Conservation (phyloP, 2,113 vertebrate genomes). For the Aldabrachelys gigantea region DNA sequence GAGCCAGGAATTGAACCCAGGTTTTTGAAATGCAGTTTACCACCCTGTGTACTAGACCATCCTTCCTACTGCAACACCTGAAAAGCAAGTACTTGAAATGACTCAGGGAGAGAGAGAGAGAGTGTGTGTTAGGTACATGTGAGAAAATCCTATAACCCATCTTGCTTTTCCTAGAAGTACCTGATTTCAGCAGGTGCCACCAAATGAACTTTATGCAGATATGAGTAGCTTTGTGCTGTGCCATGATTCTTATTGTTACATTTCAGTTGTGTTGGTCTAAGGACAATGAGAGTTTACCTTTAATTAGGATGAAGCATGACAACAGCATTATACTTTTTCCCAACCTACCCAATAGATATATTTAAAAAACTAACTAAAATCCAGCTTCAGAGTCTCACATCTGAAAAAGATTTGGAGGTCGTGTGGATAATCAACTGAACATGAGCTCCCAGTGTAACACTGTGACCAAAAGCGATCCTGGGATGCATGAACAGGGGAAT, state of each 20-base stretch:
- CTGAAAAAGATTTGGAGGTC: neutral
- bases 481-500: neutral
- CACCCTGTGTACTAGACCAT: neutral
- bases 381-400: neutral
- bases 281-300: neutral
- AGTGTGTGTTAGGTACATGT: no score
- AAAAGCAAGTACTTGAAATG: slow-evolving; percentile 1
- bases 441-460: neutral
- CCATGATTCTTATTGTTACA: neutral
- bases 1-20: neutral
- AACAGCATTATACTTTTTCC: neutral
- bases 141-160: neutral
- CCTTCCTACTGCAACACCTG: neutral
- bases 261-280: neutral
- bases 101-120: neutral
- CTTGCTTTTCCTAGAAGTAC: neutral
- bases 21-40: neutral
- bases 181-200: neutral
- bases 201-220: rapidly evolving
- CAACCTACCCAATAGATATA: neutral
- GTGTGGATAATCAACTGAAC: neutral
- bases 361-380: neutral
- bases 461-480: neutral
- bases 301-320: neutral
- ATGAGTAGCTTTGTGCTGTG: neutral